Conservation (phyloP, 2,797 vertebrate genomes). For the Pyrocephalus nanus region DNA sequence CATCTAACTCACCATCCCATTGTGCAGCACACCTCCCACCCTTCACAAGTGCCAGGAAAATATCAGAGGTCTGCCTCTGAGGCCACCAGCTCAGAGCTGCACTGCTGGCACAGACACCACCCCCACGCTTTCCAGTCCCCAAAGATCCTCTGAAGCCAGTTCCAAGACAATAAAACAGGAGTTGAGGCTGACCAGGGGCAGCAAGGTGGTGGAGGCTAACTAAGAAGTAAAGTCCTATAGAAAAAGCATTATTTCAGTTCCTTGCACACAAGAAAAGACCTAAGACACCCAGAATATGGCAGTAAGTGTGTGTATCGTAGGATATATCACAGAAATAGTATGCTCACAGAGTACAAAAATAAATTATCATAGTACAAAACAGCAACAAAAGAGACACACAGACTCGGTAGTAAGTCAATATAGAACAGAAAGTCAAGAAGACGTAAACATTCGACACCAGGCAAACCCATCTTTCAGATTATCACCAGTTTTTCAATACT, state of each 20-base stretch:
- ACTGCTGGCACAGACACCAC: background rate
- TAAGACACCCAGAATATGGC: background rate
- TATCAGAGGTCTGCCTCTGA: background rate
- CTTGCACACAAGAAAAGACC: background rate
- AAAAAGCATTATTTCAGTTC: background rate
- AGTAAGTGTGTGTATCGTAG: background rate
- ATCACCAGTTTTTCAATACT: background rate
- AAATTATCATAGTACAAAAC: background rate
- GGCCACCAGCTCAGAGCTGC: background rate
- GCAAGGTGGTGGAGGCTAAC: background rate
- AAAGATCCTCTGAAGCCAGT: background rate
- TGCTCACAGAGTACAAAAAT: background rate
- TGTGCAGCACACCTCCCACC: background rate
- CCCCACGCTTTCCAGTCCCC: fast-evolving
- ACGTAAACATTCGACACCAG: background rate
- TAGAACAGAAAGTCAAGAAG: background rate
- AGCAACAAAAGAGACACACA: background rate
- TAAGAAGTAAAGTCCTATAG: background rate
- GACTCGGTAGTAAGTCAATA: background rate
- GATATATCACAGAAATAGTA: background rate
- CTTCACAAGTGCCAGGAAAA: background rate
- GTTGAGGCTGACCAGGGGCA: background rate
- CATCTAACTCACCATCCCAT: background rate
- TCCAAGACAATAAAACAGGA: background rate
- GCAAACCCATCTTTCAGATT: background rate